Evolutionary conservation across 2,113 vertebrate species (phyloP).

Genomic region (Gadus chalcogrammus): DNA sequence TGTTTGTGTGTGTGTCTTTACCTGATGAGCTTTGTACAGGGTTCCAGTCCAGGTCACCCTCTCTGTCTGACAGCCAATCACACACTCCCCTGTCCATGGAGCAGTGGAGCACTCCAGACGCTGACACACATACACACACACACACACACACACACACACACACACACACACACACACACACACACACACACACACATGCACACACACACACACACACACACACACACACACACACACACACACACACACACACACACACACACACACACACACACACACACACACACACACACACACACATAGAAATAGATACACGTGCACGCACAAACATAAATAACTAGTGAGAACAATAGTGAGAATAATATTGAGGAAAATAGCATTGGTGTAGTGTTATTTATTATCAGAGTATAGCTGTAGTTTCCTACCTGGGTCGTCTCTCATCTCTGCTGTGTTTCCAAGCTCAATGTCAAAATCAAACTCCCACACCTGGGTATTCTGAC

Average conservation of each 20-base stretch:
- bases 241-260: background rate
- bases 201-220: background rate
- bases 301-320: no score
- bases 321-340: no score
- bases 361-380: background rate
- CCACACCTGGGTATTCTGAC: constrained; percentile 79
- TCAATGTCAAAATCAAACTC: constrained; percentile 88
- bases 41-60: constrained; percentile 82
- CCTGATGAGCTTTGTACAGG: constrained; percentile 52
- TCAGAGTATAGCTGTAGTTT: background rate
- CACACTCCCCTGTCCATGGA: constrained; percentile 84
- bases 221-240: constrained; percentile 19
- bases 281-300: no score
- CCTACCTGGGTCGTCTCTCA: constrained; percentile 82
- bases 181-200: constrained; percentile 16
- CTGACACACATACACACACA: constrained; percentile 50
- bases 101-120: constrained; percentile 75
- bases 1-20: constrained; percentile 18
- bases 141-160: constrained; percentile 33
- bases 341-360: no score
- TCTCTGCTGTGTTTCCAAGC: constrained; percentile 81
- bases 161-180: constrained; percentile 14
- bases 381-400: constrained; percentile 6
- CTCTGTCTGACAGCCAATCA: constrained; percentile 81
- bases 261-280: constrained; percentile 18